These are phyloP conservation scores for Corydoras sp. DNA, from an alignment of 2,113 vertebrate genomes.

Conservation along the genomic window DNA sequence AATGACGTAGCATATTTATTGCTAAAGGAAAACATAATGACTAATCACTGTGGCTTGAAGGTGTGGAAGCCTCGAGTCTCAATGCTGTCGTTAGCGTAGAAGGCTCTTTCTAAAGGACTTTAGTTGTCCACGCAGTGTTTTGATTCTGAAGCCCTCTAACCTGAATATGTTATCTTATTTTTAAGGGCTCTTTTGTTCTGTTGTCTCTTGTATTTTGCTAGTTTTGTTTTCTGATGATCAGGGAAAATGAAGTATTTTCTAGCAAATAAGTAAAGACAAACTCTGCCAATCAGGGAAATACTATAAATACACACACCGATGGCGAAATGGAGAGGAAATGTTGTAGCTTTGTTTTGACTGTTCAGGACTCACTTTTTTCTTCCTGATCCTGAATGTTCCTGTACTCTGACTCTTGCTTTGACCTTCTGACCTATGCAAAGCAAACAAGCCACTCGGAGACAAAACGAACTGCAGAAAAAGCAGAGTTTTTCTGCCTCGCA, in stretches of 20 bases:
- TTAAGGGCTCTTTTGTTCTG: constrained; percentile 61
- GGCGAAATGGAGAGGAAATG: constrained; percentile 39
- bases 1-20: constrained; percentile 70
- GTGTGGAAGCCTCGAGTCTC: constrained; percentile 64
- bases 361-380: constrained; percentile 66
- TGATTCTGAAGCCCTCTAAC: constrained; percentile 59
- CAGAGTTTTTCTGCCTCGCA: constrained; percentile 58
- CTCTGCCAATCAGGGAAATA: constrained; percentile 70
- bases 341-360: constrained; percentile 69
- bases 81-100: constrained; percentile 68
- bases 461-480: constrained; percentile 49
- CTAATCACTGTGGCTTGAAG: constrained; percentile 68
- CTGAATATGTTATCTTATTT: constrained; percentile 57
- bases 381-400: constrained; percentile 85
- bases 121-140: constrained; percentile 50
- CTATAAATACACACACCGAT: constrained; percentile 40
- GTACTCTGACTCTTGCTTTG: constrained; percentile 52
- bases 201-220: constrained; percentile 61
- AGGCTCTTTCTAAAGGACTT: constrained; percentile 48
- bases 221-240: constrained; percentile 75
- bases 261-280: constrained; percentile 69
- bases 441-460: constrained; percentile 56
- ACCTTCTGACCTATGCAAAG: constrained; percentile 71
- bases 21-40: constrained; percentile 62
- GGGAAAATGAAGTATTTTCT: constrained; percentile 85